phyloP scores from a whole-genome alignment of 2,113 vertebrate species.

The Brachyistius frenatus region DNA sequence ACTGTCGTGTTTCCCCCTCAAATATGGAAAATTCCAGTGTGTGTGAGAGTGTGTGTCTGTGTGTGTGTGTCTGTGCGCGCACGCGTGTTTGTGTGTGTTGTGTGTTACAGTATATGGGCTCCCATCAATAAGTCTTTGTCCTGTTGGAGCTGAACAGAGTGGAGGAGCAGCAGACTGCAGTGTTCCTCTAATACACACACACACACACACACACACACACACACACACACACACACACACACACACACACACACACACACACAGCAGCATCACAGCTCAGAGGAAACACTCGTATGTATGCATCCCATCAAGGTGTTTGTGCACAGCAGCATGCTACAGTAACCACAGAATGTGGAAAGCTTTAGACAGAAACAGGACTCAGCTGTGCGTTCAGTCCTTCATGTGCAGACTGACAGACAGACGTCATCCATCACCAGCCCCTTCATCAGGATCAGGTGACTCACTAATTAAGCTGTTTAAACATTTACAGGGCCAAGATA shows the following conservation, averaged over 20 bases:
- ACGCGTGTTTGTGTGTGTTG: not conserved
- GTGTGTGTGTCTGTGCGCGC: not conserved
- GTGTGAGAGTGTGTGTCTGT: constrained; percentile 11
- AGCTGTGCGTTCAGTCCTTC: too few relatives aligned
- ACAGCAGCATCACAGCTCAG: constrained; percentile 1
- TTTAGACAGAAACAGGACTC: too few relatives aligned
- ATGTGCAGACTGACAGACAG: too few relatives aligned
- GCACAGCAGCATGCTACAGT: not conserved
- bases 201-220: too few relatives aligned
- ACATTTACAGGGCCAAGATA: constrained; percentile 42
- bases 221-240: too few relatives aligned
- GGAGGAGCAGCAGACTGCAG: constrained; percentile 24
- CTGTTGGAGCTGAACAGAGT: not conserved
- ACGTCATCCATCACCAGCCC: constrained; percentile 26
- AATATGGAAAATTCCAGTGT: not conserved
- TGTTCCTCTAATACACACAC: too few relatives aligned
- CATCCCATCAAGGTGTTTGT: not conserved
- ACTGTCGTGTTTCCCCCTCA: not conserved
- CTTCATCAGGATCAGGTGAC: constrained; percentile 57
- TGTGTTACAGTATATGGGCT: constrained; percentile 36
- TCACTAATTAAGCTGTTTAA: constrained; percentile 64
- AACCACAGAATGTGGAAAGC: not conserved
- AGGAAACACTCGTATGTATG: not conserved
- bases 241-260: not conserved
- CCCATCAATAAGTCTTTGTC: constrained; percentile 57